Conservation (phyloP, 2,113 vertebrate genomes). For the Ciconia stormi region DNA sequence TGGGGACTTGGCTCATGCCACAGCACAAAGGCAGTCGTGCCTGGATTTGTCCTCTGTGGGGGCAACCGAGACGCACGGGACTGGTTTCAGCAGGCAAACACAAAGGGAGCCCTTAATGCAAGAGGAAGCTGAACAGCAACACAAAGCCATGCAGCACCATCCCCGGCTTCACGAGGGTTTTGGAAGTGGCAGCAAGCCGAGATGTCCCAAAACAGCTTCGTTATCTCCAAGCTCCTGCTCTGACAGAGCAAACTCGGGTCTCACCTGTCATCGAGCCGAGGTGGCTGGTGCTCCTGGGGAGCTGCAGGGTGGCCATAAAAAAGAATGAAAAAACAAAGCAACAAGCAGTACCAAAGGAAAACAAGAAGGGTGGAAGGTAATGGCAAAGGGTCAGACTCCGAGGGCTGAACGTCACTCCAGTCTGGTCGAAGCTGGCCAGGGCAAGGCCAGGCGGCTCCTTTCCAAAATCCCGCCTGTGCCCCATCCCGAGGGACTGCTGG, state of each 20-base stretch:
- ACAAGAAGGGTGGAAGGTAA: background rate
- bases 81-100: background rate
- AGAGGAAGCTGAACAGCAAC: background rate
- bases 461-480: background rate
- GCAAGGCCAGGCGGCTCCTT: background rate
- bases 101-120: background rate
- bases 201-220: background rate
- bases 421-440: background rate
- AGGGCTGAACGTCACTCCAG: rapidly evolving
- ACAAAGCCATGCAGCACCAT: background rate
- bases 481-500: background rate
- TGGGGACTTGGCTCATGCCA: rapidly evolving
- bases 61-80: background rate
- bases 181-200: background rate
- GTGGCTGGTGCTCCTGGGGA: background rate
- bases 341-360: background rate
- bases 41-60: background rate
- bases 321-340: background rate
- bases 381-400: rapidly evolving
- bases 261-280: background rate
- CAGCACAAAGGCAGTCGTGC: rapidly evolving
- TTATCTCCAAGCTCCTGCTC: background rate
- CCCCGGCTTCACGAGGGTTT: rapidly evolving
- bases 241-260: rapidly evolving
- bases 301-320: background rate